Percentiles rank a stretch among this genome's conserved stretches.
Conservation (phyloP, 2,888 invertebrate genomes). For the Trichopoda pennipes region DNA sequence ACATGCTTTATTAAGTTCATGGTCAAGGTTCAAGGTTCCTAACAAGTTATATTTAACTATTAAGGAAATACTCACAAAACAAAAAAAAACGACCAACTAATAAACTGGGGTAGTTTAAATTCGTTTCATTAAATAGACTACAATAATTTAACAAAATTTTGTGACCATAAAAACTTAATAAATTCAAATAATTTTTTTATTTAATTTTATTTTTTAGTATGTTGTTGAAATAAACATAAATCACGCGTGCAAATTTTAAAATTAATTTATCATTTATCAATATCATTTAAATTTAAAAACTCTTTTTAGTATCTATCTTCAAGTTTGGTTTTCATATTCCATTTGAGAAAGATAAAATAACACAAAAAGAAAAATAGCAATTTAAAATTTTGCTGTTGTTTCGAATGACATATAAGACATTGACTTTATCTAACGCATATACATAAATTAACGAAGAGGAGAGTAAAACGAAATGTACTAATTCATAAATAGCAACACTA, state of each 20-base stretch:
- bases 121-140: constrained; percentile 11
- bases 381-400: no score
- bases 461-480: neutral
- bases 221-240: no score
- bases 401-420: constrained; percentile 51
- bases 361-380: no score
- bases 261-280: no score
- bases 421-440: constrained; percentile 42
- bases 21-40: constrained; percentile 38
- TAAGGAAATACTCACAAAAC: no score
- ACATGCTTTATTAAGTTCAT: constrained; percentile 31
- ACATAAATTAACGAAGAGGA: no score
- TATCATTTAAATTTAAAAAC: no score
- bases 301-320: no score
- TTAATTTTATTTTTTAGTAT: no score
- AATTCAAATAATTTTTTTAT: constrained; percentile 22
- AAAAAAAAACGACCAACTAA: neutral
- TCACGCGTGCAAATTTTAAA: no score
- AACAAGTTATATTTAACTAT: constrained; percentile 13
- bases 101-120: constrained; percentile 6
- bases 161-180: constrained; percentile 19
- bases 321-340: no score
- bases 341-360: no score
- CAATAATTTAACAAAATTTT: constrained; percentile 15
- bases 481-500: neutral